Evolutionary conservation across 2,113 vertebrate species (phyloP).

Genomic region (Clupea harengus): DNA sequence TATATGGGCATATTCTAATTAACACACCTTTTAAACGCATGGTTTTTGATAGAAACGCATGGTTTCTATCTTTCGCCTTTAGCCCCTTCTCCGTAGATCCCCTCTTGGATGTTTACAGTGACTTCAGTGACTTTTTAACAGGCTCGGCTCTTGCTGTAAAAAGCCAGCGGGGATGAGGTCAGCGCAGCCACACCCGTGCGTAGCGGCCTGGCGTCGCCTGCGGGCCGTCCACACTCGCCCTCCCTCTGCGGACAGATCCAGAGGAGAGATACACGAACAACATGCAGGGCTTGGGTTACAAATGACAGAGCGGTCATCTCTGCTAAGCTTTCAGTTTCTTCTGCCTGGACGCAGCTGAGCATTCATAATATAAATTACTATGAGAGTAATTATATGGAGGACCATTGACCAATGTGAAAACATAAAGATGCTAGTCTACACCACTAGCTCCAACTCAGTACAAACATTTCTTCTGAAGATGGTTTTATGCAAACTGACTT

Average conservation of each 20-base stretch:
- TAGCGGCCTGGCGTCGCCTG: conserved; percentile 9
- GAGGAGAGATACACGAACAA: background rate
- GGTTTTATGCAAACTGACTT: background rate
- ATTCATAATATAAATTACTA: background rate
- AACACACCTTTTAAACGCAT: background rate
- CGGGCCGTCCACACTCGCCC: background rate
- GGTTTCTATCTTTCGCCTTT: background rate
- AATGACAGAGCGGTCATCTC: background rate
- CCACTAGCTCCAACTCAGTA: background rate
- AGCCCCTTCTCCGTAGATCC: background rate
- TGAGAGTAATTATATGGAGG: background rate
- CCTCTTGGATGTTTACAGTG: conserved; percentile 4
- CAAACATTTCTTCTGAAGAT: background rate
- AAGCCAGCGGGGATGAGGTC: conserved; percentile 52
- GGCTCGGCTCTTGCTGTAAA: conserved; percentile 44
- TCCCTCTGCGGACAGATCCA: conserved; percentile 7
- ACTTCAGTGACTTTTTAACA: conserved; percentile 24
- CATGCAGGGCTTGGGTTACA: conserved; percentile 1
- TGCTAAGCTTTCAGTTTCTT: background rate
- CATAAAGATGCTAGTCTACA: background rate
- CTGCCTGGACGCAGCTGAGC: background rate
- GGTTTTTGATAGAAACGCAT: conserved; percentile 2
- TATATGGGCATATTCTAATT: background rate
- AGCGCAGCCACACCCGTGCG: conserved; percentile 42
- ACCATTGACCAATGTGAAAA: background rate